These are phyloP conservation scores for Charadrius vociferus DNA, from an alignment of 2,113 vertebrate genomes.

Conservation along the genomic window DNA sequence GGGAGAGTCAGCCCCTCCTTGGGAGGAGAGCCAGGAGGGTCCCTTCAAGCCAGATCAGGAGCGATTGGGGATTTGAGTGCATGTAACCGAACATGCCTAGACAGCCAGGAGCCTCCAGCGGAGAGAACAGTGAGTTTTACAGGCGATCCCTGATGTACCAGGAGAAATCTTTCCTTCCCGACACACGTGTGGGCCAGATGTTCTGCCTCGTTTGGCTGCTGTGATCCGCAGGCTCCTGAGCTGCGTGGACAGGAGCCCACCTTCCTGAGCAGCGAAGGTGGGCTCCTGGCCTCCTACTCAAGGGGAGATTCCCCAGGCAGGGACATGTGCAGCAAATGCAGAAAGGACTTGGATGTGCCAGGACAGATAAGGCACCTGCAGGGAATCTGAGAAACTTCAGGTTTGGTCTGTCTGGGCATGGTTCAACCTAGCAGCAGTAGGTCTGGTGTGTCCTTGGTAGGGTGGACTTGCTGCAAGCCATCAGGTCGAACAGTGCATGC, in stretches of 20 bases:
- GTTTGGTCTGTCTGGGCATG: rapidly evolving
- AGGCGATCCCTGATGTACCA: not conserved
- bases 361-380: not conserved
- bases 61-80: not conserved
- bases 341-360: not conserved
- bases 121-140: not conserved
- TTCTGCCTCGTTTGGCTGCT: rapidly evolving
- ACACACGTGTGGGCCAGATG: not conserved
- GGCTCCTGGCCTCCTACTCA: not conserved
- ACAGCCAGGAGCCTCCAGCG: not conserved
- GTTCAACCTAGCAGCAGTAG: not conserved
- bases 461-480: not conserved
- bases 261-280: not conserved
- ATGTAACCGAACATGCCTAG: not conserved
- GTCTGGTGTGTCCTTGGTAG: not conserved
- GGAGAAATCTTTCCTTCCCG: not conserved
- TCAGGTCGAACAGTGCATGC: too few species aligned
- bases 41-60: not conserved
- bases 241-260: rapidly evolving
- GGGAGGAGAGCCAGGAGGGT: not conserved
- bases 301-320: not conserved
- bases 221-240: rapidly evolving
- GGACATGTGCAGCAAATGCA: not conserved
- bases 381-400: not conserved
- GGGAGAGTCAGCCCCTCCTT: not conserved